Evolutionary conservation across 2,113 vertebrate genomes (phyloP), one percentile per base, ranked within the genome.

Genomic region (Rhinoderma darwinii): DNA sequence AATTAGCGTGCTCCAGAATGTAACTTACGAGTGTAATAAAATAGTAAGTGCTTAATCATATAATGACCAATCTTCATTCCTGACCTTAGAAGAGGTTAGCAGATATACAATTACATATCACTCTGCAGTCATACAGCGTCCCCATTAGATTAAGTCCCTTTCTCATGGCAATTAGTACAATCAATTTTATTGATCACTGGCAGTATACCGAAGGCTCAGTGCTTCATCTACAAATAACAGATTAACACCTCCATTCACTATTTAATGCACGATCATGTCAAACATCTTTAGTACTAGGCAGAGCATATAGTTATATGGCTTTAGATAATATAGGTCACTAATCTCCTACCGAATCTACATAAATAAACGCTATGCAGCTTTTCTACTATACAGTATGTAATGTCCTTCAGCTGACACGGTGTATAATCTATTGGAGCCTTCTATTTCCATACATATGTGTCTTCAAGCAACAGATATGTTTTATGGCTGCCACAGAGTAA

Each of bases 81-180:
- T 32, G 59, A 68, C 80, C 80, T 47, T 68, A 15, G 37, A 37
- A 43, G 44, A 63, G 37, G 35, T 82, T 82, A 82, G 47, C 56
- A 63, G 37, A 63, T 81, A 43, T 81, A 81, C 78, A 27, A 63
- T 20, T 11, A 12, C 9, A 9, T 81, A 81, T 43, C 39, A 66
- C 27, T 39, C 27, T 3, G 14, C 12, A 30, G 15, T 17, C 77
- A 59, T 22, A 32, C 32, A 22, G 35, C 25, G n/a, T 82, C n/a
- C 80, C 68, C 61, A 68, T 82, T 72, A 70, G 18, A 35, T 72
- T 72, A 70, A 35, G 41, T 68, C 30, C 22, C 10, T 47, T 43
- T 70, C 43, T 83, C 81, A 32, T 35, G 63, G 43, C 81, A 83
- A 70, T 83, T 83, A 83, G 63, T n/a, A 12, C 4, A 83, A 63